Evolutionary conservation across 2,888 invertebrate species (phyloP), one percentile per base, ranked within the genome.

Genomic region (Drosophila rellima): DNA sequence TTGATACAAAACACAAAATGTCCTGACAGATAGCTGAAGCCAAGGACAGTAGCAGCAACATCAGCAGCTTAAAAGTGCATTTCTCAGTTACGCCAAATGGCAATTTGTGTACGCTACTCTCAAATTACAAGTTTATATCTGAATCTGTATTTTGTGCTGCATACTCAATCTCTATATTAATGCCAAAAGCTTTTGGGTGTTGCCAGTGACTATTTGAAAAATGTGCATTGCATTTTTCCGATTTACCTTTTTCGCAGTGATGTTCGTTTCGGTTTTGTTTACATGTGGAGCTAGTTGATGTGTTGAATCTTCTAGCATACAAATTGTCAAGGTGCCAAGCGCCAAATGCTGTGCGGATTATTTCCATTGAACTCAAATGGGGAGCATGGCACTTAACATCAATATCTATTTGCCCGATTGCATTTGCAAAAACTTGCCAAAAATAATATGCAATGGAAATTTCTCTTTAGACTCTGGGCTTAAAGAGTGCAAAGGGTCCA

Each of bases 271-370:
- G 69, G 69, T 70, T 67, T 70, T 83, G 81, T 80, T 74, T 82
- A 72, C 74, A 80, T 66, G 65, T 59, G 64, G 56, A 67, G 67
- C 70, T 55, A 62, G 54, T 70, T 65, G 78, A 75, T 73, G 63
- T 77, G 60, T 60, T 37, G 17, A 40, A 29, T 70, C 29, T 44
- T 23, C 31, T 44, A 40, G 51, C 52, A 69, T 70, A 88, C 78
- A 88, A 88, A 83, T 83, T 88, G 86, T 82, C 88, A 80, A 82
- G 82, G 86, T 83, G 88, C 72, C 86, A 88, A 80, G 82, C 70
- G 82, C 70, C 82, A 85, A 82, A 82, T 80, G 82, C 61, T 68
- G 45, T 69, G 37, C 40, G 66, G 70, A 79, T 80, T 79, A 70
- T 67, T 63, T 64, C 61, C 48, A 52, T 67, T 63, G 54, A 39